These are phyloP conservation scores for Limosa lapponica DNA, from an alignment of 2,797 vertebrate genomes.

Conservation along the genomic window DNA sequence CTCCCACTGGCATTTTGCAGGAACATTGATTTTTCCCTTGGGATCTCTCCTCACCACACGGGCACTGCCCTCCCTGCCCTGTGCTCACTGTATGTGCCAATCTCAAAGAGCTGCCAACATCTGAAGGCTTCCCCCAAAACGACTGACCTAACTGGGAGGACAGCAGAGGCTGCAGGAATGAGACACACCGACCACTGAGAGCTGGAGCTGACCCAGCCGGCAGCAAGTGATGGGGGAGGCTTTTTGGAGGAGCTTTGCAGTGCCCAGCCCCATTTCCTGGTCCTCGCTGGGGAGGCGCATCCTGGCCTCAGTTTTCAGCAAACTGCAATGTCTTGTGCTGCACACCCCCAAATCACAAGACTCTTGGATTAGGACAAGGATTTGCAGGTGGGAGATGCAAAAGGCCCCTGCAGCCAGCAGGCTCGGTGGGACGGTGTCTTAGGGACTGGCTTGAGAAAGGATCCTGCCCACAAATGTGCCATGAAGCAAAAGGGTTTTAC, in stretches of 20 bases:
- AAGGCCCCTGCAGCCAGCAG: background rate
- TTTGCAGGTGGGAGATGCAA: background rate
- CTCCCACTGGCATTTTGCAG: background rate
- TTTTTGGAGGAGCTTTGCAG: background rate
- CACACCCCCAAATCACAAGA: background rate
- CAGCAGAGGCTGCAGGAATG: background rate
- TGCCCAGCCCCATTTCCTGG: background rate
- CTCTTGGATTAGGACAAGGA: background rate
- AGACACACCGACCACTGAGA: background rate
- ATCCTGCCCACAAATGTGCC: background rate
- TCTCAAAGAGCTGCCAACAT: background rate
- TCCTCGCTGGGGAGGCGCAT: fast-evolving
- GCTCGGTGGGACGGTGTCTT: background rate
- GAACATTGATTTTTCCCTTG: background rate
- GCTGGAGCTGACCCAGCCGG: background rate
- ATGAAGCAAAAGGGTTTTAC: background rate
- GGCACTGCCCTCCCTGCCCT: background rate
- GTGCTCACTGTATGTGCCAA: background rate
- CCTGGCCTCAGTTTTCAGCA: background rate
- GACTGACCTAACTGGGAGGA: background rate
- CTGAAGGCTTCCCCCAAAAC: background rate
- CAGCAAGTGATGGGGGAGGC: background rate
- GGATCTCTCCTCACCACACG: background rate
- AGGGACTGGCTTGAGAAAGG: background rate
- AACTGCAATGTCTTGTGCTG: background rate